phyloP scores from a whole-genome alignment of 1,140 invertebrate genomes.

The Rhyzopertha dominica region DNA sequence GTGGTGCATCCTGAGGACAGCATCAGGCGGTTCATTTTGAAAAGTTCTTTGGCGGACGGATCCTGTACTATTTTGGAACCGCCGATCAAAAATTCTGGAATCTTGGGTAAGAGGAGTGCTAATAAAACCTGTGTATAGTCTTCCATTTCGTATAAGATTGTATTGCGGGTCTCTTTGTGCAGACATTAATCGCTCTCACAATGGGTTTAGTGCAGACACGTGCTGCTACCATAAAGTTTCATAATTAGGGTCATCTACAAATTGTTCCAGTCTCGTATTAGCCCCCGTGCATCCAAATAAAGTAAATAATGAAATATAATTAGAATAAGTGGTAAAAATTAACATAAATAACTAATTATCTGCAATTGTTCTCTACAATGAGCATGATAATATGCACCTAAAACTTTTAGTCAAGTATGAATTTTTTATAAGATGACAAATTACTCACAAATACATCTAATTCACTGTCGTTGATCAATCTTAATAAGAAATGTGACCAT shows the following conservation, averaged over 20 bases:
- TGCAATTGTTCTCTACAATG: not conserved
- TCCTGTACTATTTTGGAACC: slow-evolving; percentile 59
- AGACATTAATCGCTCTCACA: too few relatives aligned
- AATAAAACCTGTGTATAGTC: too few relatives aligned
- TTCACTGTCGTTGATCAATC: not conserved
- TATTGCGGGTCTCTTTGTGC: too few relatives aligned
- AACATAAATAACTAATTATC: not conserved
- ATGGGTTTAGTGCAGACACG: too few relatives aligned
- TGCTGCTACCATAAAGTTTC: too few relatives aligned
- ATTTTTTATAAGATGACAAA: not conserved
- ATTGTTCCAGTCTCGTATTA: too few relatives aligned
- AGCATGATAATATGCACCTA: too few relatives aligned
- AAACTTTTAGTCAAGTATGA: too few relatives aligned
- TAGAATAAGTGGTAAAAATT: too few relatives aligned
- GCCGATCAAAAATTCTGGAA: slow-evolving; percentile 60
- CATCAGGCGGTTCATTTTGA: slow-evolving; percentile 58
- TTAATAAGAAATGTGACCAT: not conserved
- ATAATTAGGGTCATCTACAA: too few relatives aligned
- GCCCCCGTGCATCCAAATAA: not conserved
- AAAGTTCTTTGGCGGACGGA: slow-evolving; percentile 61
- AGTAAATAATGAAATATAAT: too few relatives aligned
- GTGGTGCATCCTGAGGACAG: slow-evolving; percentile 63
- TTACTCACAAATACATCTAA: not conserved
- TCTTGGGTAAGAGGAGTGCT: slow-evolving; percentile 33
- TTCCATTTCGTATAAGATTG: too few relatives aligned